These are phyloP conservation scores for Netelia melanura DNA, from an alignment of 2,888 invertebrate genomes.

Conservation along the genomic window DNA sequence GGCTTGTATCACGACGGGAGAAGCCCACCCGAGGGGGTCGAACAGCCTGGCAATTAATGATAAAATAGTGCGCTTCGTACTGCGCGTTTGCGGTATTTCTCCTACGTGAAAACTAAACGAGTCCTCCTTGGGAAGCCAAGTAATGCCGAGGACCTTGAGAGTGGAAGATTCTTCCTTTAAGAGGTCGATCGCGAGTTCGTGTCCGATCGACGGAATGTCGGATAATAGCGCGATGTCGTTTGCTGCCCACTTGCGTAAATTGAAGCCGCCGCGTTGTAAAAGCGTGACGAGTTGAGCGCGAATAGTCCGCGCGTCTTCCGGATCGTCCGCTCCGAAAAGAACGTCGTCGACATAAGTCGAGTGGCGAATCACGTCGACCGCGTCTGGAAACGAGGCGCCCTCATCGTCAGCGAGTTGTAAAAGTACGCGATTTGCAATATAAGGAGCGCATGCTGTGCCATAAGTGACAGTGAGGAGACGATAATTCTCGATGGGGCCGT, in stretches of 20 bases:
- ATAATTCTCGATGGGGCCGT: slow-evolving; percentile 36
- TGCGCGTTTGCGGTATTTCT: neutral
- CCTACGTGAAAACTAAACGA: neutral
- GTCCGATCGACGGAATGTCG: neutral
- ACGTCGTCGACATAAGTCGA: slow-evolving; percentile 72
- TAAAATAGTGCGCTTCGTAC: slow-evolving; percentile 25
- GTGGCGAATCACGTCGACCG: slow-evolving; percentile 50
- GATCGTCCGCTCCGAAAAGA: slow-evolving; percentile 42
- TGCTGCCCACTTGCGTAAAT: slow-evolving; percentile 17
- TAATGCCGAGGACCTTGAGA: slow-evolving; percentile 25
- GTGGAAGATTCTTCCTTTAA: neutral
- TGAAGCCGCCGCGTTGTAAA: slow-evolving; percentile 8
- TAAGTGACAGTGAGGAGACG: slow-evolving; percentile 62
- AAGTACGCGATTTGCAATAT: slow-evolving; percentile 68
- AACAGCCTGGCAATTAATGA: slow-evolving; percentile 27
- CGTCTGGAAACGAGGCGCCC: slow-evolving; percentile 55
- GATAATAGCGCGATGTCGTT: neutral
- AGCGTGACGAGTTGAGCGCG: neutral
- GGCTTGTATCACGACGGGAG: slow-evolving; percentile 1
- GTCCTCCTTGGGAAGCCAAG: slow-evolving; percentile 16
- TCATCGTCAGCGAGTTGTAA: slow-evolving; percentile 67
- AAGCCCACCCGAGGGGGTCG: slow-evolving; percentile 41
- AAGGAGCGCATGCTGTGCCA: slow-evolving; percentile 69
- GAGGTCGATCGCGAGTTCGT: neutral
- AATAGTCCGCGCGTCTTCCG: neutral